A percentile compares a stretch with the other conserved stretches of the same genome.
phyloP scores from a whole-genome alignment of 1,140 invertebrate genomes.

The Dufourea novaeangliae region DNA sequence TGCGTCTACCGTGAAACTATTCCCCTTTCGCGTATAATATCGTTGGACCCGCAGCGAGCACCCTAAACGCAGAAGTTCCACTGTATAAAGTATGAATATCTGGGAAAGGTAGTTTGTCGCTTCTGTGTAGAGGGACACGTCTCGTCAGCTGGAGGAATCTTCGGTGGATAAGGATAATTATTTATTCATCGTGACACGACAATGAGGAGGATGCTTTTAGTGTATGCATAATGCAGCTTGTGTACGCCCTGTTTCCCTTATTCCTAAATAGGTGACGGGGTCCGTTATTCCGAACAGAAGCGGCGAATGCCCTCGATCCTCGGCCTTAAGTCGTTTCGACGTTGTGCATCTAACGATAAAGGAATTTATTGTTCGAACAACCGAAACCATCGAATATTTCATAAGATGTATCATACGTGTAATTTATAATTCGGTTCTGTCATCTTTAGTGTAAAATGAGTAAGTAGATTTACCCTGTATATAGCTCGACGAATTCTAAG shows the following conservation, averaged over 20 bases:
- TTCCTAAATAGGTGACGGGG: conserved; percentile 35
- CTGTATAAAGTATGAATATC: conserved; percentile 22
- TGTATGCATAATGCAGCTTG: conserved; percentile 30
- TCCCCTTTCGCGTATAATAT: background rate
- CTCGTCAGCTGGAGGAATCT: conserved; percentile 1
- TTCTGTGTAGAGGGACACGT: conserved; percentile 7
- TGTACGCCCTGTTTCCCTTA: conserved; percentile 29
- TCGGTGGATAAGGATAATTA: conserved; percentile 24
- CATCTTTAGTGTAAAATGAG: too few species aligned
- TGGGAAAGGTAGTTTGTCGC: conserved; percentile 8
- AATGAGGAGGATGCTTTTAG: conserved; percentile 26
- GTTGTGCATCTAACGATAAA: too few species aligned
- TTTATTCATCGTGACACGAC: conserved; percentile 33
- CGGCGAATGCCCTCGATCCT: conserved; percentile 36
- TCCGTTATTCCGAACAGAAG: conserved; percentile 11
- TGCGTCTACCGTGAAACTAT: background rate
- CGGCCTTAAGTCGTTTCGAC: background rate
- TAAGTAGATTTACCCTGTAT: too few species aligned
- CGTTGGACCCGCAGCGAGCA: background rate
- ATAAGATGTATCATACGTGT: too few species aligned
- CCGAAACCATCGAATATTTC: too few species aligned
- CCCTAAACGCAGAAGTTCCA: background rate
- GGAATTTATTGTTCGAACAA: too few species aligned
- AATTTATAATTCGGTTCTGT: too few species aligned
- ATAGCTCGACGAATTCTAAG: too few species aligned